A percentile compares a stretch with the other conserved stretches of the same genome.
Conservation (phyloP, 37 sponge, comb jelly and placozoan species). For the Halichondria panicea region DNA sequence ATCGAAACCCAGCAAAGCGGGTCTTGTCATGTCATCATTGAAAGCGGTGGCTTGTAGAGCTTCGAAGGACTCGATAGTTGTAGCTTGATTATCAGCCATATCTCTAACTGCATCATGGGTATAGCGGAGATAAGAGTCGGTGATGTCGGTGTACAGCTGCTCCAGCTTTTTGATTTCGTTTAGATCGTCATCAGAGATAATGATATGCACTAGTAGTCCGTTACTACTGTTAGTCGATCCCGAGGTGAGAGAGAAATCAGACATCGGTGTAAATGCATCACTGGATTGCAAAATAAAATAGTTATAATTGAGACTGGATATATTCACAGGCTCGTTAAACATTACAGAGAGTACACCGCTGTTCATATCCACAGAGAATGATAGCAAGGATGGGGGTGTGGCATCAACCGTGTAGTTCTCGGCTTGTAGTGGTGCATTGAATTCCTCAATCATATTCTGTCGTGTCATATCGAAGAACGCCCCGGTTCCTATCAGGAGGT, state of each 20-base stretch:
- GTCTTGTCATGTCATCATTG: slow-evolving; percentile 65
- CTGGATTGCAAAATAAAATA: slow-evolving; percentile 46
- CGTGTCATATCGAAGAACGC: slow-evolving; percentile 66
- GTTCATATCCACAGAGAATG: slow-evolving; percentile 67
- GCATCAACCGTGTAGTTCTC: slow-evolving; percentile 57
- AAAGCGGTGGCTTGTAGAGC: slow-evolving; percentile 46
- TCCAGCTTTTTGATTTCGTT: slow-evolving; percentile 83
- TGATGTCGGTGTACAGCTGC: slow-evolving; percentile 40
- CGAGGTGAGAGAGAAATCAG: slow-evolving; percentile 48
- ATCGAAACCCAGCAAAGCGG: slow-evolving; percentile 68
- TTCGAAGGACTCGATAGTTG: not conserved
- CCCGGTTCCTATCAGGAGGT: slow-evolving; percentile 34
- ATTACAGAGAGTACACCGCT: slow-evolving; percentile 47
- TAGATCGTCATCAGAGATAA: slow-evolving; percentile 61
- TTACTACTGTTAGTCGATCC: slow-evolving; percentile 66
- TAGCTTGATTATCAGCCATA: slow-evolving; percentile 68
- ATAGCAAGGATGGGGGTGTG: slow-evolving; percentile 64
- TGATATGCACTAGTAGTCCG: slow-evolving; percentile 50
- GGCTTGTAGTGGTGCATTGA: slow-evolving; percentile 23
- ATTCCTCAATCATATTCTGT: slow-evolving; percentile 11
- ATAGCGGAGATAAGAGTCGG: slow-evolving; percentile 52
- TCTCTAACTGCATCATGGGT: slow-evolving; percentile 59
- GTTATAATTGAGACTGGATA: slow-evolving; percentile 36
- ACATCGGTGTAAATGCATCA: not conserved
- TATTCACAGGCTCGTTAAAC: slow-evolving; percentile 86